Evolutionary conservation across 2,113 vertebrate species (phyloP), one percentile per base, ranked within the genome.

Genomic region (Gymnocephalus cernua): DNA sequence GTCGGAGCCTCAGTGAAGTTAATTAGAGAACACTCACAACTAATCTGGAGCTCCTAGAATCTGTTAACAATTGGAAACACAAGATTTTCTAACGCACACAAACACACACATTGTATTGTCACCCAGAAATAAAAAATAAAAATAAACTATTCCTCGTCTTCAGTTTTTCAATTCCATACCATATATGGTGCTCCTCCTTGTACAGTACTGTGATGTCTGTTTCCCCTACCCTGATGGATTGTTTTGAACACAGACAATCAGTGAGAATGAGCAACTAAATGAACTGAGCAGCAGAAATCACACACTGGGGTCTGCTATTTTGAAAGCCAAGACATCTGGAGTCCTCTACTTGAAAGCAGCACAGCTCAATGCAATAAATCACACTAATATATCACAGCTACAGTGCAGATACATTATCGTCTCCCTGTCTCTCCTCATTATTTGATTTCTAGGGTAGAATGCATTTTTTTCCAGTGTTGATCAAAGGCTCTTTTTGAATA

Each of bases 1-100:
- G 94, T 93, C 93, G 91, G 94, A 94, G 92, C 88, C 56, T 91
- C 94, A 66, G 94, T 94, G 93, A 95, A 96, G 93, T 95, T 96
- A 94, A 96, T 95, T 94, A 97, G 92, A 93, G 92, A 95, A 95
- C 84, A 89, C 94, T 95, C 91, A 86, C 80, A 93, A 88, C 89
- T 93, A 95, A 94, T 94, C 90, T 50, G 84, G 69, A 91, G 93
- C 95, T 95, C 93, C 89, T 93, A 77, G 91, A 92, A 85, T 94
- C 88, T 68, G 90, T 94, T 94, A 92, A 94, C 90, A 95, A 93
- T 93, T 92, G 90, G 90, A 91, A 92, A 93, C 91, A 94, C 88
- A 84, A 93, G 79, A 89, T 82, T 25, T 77, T 77, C 62, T 21
- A 48, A 21, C 38, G 16, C 32, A 51, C 82, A 51, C 50, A 69